phyloP scores from a whole-genome alignment of 2,888 invertebrate species.

The Drosophila glabriapex region DNA sequence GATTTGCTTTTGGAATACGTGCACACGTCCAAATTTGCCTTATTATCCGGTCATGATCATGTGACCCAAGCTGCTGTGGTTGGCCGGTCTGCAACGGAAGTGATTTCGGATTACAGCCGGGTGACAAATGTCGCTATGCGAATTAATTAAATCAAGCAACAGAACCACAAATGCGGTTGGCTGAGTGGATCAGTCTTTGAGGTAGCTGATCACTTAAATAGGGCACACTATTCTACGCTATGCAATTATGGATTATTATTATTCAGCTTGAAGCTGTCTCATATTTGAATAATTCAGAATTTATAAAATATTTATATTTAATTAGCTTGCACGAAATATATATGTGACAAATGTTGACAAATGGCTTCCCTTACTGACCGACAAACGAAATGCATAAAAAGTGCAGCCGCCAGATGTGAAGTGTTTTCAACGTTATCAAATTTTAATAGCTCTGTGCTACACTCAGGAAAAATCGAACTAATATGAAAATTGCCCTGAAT shows the following conservation, averaged over 20 bases:
- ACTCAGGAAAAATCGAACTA: neutral
- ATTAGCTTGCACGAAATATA: slow-evolving; percentile 61
- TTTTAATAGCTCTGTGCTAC: slow-evolving; percentile 16
- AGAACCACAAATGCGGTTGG: slow-evolving; percentile 4
- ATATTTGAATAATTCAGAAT: slow-evolving; percentile 22
- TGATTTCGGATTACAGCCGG: slow-evolving; percentile 27
- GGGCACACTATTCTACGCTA: neutral
- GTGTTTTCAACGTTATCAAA: slow-evolving; percentile 43
- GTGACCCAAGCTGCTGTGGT: slow-evolving; percentile 24
- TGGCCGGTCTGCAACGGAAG: slow-evolving; percentile 57
- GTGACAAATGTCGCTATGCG: slow-evolving; percentile 39
- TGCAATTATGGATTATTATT: neutral
- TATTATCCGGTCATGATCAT: slow-evolving; percentile 63
- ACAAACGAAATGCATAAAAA: slow-evolving; percentile 21
- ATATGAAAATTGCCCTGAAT: neutral
- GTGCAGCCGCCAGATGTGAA: slow-evolving; percentile 52
- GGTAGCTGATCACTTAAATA: slow-evolving; percentile 22
- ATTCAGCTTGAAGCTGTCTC: slow-evolving; percentile 7
- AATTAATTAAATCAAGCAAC: slow-evolving; percentile 51
- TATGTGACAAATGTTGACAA: slow-evolving; percentile 64
- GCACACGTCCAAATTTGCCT: slow-evolving; percentile 67
- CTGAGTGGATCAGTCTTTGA: neutral
- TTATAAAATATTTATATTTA: slow-evolving; percentile 62
- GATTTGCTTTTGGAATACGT: slow-evolving; percentile 48
- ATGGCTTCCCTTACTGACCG: slow-evolving; percentile 71